Percentiles rank a stretch among this genome's conserved stretches.
Conservation (phyloP, 92 coral and sea anemone species). For the Meandrina meandrites region DNA sequence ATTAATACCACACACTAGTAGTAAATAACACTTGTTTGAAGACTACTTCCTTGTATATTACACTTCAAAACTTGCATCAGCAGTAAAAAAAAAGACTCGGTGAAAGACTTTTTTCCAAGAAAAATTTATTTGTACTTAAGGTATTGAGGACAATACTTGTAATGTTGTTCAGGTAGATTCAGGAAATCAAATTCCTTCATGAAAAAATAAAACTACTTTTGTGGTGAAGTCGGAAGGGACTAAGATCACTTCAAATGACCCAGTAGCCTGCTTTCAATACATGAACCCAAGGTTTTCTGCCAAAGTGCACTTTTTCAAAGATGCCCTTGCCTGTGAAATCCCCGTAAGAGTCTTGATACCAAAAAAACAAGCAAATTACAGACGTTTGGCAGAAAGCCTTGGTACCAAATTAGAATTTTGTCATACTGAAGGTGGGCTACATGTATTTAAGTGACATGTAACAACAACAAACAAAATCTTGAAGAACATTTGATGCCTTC, state of each 20-base stretch:
- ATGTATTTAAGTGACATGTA: too few relatives aligned
- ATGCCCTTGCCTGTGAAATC: not conserved
- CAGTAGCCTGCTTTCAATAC: not conserved
- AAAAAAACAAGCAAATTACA: too few relatives aligned
- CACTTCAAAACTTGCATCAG: not conserved
- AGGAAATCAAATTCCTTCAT: not conserved
- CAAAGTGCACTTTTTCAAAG: not conserved
- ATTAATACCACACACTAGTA: not conserved
- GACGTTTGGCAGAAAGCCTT: too few relatives aligned
- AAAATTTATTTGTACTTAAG: not conserved
- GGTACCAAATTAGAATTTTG: too few relatives aligned
- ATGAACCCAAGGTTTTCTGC: not conserved
- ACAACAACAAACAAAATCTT: too few relatives aligned
- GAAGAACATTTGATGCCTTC: too few relatives aligned
- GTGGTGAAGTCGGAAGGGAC: not conserved
- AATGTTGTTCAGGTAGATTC: not conserved
- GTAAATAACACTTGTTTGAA: not conserved
- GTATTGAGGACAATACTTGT: not conserved
- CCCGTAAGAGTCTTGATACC: not conserved
- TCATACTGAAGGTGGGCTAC: too few relatives aligned
- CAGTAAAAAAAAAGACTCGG: not conserved
- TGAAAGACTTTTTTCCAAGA: not conserved
- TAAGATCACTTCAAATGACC: not conserved
- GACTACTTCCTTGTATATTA: too few relatives aligned
- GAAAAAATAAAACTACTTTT: too few relatives aligned